Base-by-base conservation (phyloP, 1,140 invertebrate species). In the Helicoverpa armigera region DNA sequence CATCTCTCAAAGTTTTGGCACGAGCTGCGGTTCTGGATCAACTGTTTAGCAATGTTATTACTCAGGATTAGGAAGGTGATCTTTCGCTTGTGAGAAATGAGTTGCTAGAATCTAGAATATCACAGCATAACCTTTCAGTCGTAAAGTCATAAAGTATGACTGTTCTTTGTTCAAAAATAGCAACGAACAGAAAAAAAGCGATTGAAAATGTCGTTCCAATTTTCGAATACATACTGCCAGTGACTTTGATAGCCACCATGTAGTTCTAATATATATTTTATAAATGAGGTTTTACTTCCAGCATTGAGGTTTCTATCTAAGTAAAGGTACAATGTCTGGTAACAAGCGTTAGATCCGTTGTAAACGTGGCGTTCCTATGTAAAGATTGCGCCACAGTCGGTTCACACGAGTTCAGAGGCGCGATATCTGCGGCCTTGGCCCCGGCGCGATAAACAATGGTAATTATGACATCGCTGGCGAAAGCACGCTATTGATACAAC, bases 351-450 rank as follows among this genome's bases (percentile, higher is more conserved):
- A 78, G 69, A 80, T 82, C 80, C 18, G 23, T 29, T 35, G 13
- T 48, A 23, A 14, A 65, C 31, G 75, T 69, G 51, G 67, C 50
- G 67, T 83, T 84, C 83, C 72, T 83, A 82, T 73, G 67, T 53
- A 53, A 70, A 70, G 84, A 88, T 91, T 92, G 89, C 89, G 85
- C 83, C 87, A 92, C 83, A 31, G 63, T 67, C 88, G 74, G 90
- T 92, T 93, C 90, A 90, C 88, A 91, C 85, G 87, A 88, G 90
- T 92, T 92, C 90, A 92, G 85, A 53, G 67, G 73, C 76, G 83
- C 88, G 88, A 88, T 90, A 88, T 86, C 82, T 72, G 31, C 86
- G 90, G 89, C 90, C 91, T 92, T 92, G 91, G 88, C 91, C 91
- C 86, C 89, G 53, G 81, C 54, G 16, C 83, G 82, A 87, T 89